These are phyloP conservation scores for Callithrix jacchus DNA, from an alignment of 2,113 vertebrate genomes.

Conservation along the genomic window DNA sequence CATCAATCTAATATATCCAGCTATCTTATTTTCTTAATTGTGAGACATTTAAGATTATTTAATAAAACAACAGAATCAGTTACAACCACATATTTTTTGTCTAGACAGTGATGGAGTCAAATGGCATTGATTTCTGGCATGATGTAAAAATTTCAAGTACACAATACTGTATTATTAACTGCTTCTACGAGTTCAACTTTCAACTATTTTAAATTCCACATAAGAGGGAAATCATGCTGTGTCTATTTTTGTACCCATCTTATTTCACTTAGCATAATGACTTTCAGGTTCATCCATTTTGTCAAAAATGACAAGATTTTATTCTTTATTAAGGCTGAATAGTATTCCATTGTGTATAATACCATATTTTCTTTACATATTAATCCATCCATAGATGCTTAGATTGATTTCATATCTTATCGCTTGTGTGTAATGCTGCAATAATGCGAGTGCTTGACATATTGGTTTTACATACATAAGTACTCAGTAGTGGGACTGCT, in stretches of 20 bases:
- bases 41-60: neutral
- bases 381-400: neutral
- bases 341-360: neutral
- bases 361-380: neutral
- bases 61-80: constrained; percentile 42
- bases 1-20: neutral
- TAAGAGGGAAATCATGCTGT: neutral
- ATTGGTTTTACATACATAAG: neutral
- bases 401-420: neutral
- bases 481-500: neutral
- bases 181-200: neutral
- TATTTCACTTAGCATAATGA: neutral
- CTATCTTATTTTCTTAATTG: neutral
- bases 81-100: constrained; percentile 68
- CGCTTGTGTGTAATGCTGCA: neutral
- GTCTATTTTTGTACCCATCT: neutral
- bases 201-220: neutral
- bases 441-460: neutral
- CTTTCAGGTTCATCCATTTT: neutral
- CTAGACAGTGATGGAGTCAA: constrained; percentile 43
- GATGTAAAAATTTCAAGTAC: neutral
- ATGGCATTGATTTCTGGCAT: constrained; percentile 62
- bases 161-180: neutral
- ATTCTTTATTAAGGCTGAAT: neutral
- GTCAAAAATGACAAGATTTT: neutral